These are phyloP conservation scores for Entomobrya proxima DNA, from an alignment of 2,888 invertebrate genomes.

Conservation along the genomic window DNA sequence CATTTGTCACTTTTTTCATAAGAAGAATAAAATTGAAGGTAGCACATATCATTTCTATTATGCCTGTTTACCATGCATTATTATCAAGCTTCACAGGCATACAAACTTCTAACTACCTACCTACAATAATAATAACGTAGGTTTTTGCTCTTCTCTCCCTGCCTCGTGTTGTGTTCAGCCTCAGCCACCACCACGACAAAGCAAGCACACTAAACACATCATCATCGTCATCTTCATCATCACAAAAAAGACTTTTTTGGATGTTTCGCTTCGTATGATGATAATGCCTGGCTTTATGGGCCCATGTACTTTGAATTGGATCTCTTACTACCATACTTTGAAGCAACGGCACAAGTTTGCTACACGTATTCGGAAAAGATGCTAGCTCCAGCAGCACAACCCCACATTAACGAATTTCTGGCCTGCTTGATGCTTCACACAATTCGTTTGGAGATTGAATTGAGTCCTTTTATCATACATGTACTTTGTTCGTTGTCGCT, in stretches of 20 bases:
- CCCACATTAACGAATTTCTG: neutral
- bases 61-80: neutral
- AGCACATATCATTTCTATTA: neutral
- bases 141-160: neutral
- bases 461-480: slow-evolving; percentile 15
- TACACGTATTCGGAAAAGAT: neutral
- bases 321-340: neutral
- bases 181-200: slow-evolving; percentile 9
- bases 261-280: slow-evolving; percentile 25
- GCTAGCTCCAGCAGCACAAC: slow-evolving; percentile 25
- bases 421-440: neutral
- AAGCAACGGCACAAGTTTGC: neutral
- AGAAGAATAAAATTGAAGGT: slow-evolving; percentile 4
- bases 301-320: slow-evolving; percentile 13
- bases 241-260: neutral
- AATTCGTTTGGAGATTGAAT: slow-evolving; percentile 22
- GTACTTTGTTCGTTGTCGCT: slow-evolving; percentile 32
- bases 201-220: neutral
- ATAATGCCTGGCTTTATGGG: neutral
- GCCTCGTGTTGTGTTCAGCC: slow-evolving; percentile 33
- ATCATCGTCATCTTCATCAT: neutral
- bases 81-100: neutral
- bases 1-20: slow-evolving; percentile 14
- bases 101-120: neutral
- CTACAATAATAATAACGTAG: neutral